Evolutionary conservation across 1,140 invertebrate species (phyloP), one percentile per base, ranked within the genome.

Genomic region (Catajapyx aquilonaris): DNA sequence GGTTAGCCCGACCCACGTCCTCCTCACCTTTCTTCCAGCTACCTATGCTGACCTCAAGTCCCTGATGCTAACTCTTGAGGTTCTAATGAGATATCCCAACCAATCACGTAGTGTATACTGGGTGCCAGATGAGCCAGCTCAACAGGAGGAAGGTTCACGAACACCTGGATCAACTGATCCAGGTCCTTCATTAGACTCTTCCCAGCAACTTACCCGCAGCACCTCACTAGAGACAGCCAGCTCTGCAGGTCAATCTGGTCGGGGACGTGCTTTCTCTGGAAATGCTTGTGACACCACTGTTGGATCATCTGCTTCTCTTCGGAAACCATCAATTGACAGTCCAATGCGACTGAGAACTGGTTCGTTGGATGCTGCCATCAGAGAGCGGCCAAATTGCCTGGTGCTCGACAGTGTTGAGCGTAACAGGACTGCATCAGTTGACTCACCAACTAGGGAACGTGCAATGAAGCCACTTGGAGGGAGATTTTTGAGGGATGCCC

Each of bases 21-120:
- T 80, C 9, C 47, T 81, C 3, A 79, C 75, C 4, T 64, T 81
- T 45, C 42, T 81, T 11, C 76, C 78, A 2, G 65, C 70, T 5
- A 64, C 66, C 7, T 59, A 67, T 41, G 49, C 57, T 22, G 69
- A 72, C 44, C 50, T 69, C 0, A 65, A 62, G 44, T 18, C 56
- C 5, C 49, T 70, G 16, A 56, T 57, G 42, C 44, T 56, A 20
- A 35, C 48, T 1, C 19, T 35, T 23, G 41, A 45, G 33, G n/a
- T n/a, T n/a, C n/a, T n/a, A 18, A 11, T 28, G 13, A 38, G n/a
- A 28, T 13, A 28, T 13, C 7, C 7, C 13, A 28, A 7, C 7
- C 7, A 28, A 9, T 28, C 7, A 7, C 7, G 7, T 9, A 13
- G 23, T 9, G 23, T 28, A 7, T 9, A 28, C 7, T 28, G 13